Base-by-base conservation (phyloP, 2,797 vertebrate genomes). In the Pipistrellus pipistrellus region DNA sequence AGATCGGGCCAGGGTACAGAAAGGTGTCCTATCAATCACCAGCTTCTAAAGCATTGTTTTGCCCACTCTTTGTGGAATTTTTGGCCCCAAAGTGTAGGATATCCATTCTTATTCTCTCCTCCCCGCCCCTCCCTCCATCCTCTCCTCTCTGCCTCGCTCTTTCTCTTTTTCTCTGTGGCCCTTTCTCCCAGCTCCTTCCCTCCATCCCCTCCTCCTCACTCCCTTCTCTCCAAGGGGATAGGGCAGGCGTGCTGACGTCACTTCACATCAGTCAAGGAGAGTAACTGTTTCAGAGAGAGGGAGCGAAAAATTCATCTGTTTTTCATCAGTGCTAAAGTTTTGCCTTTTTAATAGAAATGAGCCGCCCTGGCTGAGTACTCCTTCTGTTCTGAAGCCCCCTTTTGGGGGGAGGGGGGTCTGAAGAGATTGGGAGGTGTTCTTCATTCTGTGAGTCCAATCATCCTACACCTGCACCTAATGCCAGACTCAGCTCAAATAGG, bases 271-370 rank as follows among this genome's bases (percentile, higher is more conserved):
- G 97, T 97, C 94, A 97, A 95, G 94, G 88, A 97, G 94, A 98
- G 66, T 97, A 96, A 97, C 95, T 96, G 96, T 94, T 98, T 97
- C 97, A 95, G 94, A 97, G 92, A 92, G 95, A 95, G 86, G 75
- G 73, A 95, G 85, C 41, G 38, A 93, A 97, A 96, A 96, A 78
- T 92, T 98, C 97, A 97, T 98, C 97, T 98, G 97, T 90, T 98
- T 97, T 98, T 94, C 97, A 98, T 98, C 98, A 98, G 94, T 97
- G 96, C 94, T 93, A 91, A 98, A 98, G 97, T 98, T 97, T 97
- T 96, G 94, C 91, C 96, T 90, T 96, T 96, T 96, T 93, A 96
- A 88, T 95, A 94, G 95, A 90, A 95, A 92, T 95, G 95, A 82
- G 88, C 55, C 77, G 92, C 85, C 94, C 86, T 10, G 96, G 21